Evolutionary conservation across 2,797 vertebrate species (phyloP).

Genomic region (Alauda arvensis): DNA sequence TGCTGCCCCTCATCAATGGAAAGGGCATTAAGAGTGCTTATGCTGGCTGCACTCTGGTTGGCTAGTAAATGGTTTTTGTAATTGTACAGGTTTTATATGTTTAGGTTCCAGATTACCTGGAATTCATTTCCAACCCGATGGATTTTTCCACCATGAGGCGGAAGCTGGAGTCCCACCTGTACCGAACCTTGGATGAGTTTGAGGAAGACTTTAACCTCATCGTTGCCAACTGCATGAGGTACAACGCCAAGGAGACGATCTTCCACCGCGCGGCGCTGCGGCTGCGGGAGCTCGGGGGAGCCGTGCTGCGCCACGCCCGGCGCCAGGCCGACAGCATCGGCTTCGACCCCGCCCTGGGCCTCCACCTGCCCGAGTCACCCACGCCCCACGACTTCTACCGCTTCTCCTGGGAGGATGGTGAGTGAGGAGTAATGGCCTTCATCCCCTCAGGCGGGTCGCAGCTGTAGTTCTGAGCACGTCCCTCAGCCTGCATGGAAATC

Average conservation of each 20-base stretch:
- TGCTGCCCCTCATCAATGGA: slow-evolving; percentile 5
- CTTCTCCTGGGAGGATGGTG: slow-evolving; percentile 96
- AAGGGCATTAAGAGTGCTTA: slow-evolving; percentile 49
- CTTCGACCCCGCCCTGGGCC: slow-evolving; percentile 87
- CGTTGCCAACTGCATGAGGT: slow-evolving; percentile 97
- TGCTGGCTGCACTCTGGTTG: slow-evolving; percentile 72
- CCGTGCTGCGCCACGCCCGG: slow-evolving; percentile 11
- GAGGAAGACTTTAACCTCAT: slow-evolving; percentile 97
- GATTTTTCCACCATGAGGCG: slow-evolving; percentile 95
- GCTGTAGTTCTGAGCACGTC: background rate
- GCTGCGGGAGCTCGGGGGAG: slow-evolving; percentile 89
- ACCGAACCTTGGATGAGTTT: slow-evolving; percentile 87
- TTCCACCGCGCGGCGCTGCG: slow-evolving; percentile 94
- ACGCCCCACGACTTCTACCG: slow-evolving; percentile 87
- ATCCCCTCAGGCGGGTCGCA: background rate
- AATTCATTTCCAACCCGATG: slow-evolving; percentile 97
- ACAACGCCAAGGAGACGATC: slow-evolving; percentile 97
- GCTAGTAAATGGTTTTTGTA: slow-evolving; percentile 82
- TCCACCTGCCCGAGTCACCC: slow-evolving; percentile 88
- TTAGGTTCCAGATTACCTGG: slow-evolving; percentile 98
- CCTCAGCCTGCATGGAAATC: background rate
- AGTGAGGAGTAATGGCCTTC: slow-evolving; percentile 22
- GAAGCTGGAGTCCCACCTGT: slow-evolving; percentile 93
- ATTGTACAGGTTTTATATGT: slow-evolving; percentile 84
- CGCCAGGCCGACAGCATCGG: slow-evolving; percentile 90